These are phyloP conservation scores for Conchocele bisecta DNA, from an alignment of 2,888 invertebrate genomes.

Conservation along the genomic window DNA sequence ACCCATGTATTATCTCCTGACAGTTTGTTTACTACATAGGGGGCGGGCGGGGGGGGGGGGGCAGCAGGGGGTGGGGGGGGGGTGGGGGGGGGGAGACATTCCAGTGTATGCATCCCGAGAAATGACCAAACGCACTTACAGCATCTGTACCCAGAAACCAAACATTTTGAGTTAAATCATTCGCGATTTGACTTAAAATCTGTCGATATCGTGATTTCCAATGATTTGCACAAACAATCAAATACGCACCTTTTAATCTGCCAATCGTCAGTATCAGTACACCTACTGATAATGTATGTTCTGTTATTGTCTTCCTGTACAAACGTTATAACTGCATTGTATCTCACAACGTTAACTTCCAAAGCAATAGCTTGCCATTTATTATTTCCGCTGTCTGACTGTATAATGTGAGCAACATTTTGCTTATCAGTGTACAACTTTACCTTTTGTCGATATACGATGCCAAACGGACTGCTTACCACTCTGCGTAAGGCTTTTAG, in stretches of 20 bases:
- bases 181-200: constrained; percentile 46
- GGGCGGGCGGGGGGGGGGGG: no score
- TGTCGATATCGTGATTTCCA: constrained; percentile 48
- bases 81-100: no score
- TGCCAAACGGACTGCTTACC: constrained; percentile 7
- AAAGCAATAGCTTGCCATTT: constrained; percentile 42
- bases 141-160: constrained; percentile 31
- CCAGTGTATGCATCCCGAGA: constrained; percentile 33
- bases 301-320: constrained; percentile 35
- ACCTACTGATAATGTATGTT: constrained; percentile 45
- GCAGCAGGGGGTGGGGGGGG: no score
- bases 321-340: constrained; percentile 18
- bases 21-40: no score
- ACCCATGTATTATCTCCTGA: constrained; percentile 11
- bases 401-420: constrained; percentile 7
- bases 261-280: constrained; percentile 56
- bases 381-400: constrained; percentile 1
- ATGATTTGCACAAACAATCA: constrained; percentile 25
- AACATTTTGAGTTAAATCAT: constrained; percentile 49
- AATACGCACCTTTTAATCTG: constrained; percentile 35
- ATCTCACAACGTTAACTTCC: constrained; percentile 28
- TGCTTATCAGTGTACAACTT: constrained; percentile 14
- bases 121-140: constrained; percentile 34
- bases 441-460: constrained; percentile 8
- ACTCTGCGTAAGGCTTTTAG: constrained; percentile 39